Conservation (phyloP, 2,888 invertebrate genomes). For the Leucophenga maculata region DNA sequence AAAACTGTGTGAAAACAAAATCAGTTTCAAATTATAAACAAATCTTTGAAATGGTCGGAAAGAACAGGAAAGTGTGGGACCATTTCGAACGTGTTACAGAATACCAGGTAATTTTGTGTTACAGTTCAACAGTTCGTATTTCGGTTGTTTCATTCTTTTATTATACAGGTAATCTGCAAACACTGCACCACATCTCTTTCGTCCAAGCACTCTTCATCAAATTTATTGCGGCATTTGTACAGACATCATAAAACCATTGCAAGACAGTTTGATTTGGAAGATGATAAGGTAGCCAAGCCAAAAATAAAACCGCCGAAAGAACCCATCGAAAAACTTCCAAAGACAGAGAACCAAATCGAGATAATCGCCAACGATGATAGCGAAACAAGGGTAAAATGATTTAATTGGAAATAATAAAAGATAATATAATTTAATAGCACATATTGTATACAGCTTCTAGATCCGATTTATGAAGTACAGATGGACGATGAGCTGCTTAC, state of each 20-base stretch:
- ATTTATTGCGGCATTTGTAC: slow-evolving; percentile 53
- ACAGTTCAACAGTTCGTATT: neutral
- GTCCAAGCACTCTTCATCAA: slow-evolving; percentile 58
- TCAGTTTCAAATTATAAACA: neutral
- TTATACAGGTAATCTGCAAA: slow-evolving; percentile 41
- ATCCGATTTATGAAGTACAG: slow-evolving; percentile 16
- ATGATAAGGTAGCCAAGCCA: neutral
- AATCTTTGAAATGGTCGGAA: slow-evolving; percentile 40
- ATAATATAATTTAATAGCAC: neutral
- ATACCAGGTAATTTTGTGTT: slow-evolving; percentile 44
- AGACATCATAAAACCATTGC: slow-evolving; percentile 7
- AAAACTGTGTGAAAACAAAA: neutral
- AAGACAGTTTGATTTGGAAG: neutral
- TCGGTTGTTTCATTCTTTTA: neutral
- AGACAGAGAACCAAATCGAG: neutral
- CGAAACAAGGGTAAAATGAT: neutral
- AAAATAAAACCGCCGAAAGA: too few relatives aligned
- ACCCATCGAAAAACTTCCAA: too few relatives aligned
- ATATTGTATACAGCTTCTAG: neutral
- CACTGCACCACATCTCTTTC: slow-evolving; percentile 59
- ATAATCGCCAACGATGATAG: neutral
- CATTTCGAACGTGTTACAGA: slow-evolving; percentile 58
- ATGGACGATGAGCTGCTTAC: slow-evolving; percentile 1
- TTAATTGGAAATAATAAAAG: neutral
- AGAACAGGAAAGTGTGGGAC: slow-evolving; percentile 56